Percentiles rank a stretch among this genome's conserved stretches.
Evolutionary conservation across 2,797 vertebrate species (phyloP).

Genomic region (Macropodus opercularis): DNA sequence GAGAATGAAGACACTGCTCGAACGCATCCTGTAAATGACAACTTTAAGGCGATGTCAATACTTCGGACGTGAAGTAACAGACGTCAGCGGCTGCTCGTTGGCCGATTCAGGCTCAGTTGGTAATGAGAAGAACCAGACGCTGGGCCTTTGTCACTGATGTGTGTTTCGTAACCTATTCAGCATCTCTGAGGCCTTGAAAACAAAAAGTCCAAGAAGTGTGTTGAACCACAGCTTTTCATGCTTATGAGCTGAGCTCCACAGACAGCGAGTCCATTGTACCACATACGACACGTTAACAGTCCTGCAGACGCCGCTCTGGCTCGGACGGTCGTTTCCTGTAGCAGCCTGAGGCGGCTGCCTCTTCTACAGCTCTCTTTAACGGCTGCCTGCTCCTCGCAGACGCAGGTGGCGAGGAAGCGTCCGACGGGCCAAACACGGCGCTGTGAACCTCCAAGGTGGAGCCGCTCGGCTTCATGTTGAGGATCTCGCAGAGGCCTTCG

Average conservation of each 20-base stretch:
- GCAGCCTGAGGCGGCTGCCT: conserved; percentile 56
- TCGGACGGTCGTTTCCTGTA: conserved; percentile 65
- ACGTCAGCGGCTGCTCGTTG: too few species aligned
- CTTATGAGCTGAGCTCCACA: background rate
- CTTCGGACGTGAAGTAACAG: too few species aligned
- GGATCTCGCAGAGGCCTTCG: conserved; percentile 84
- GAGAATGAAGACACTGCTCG: too few species aligned
- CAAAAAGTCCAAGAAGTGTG: too few species aligned
- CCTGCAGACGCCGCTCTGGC: background rate
- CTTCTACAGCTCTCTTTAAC: conserved; percentile 73
- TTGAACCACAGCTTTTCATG: background rate
- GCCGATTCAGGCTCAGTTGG: too few species aligned
- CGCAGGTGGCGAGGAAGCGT: conserved; percentile 47
- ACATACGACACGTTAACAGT: too few species aligned
- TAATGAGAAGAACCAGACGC: too few species aligned
- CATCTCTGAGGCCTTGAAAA: too few species aligned
- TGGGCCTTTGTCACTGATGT: too few species aligned
- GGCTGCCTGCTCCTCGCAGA: conserved; percentile 44
- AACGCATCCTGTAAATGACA: background rate
- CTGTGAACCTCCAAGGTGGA: conserved; percentile 80
- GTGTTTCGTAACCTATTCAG: too few species aligned
- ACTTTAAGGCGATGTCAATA: too few species aligned
- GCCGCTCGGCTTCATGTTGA: conserved; percentile 78
- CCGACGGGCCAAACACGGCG: conserved; percentile 79
- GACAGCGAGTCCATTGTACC: background rate